phyloP scores from a whole-genome alignment of 1,140 invertebrate species.

The Ruditapes philippinarum region DNA sequence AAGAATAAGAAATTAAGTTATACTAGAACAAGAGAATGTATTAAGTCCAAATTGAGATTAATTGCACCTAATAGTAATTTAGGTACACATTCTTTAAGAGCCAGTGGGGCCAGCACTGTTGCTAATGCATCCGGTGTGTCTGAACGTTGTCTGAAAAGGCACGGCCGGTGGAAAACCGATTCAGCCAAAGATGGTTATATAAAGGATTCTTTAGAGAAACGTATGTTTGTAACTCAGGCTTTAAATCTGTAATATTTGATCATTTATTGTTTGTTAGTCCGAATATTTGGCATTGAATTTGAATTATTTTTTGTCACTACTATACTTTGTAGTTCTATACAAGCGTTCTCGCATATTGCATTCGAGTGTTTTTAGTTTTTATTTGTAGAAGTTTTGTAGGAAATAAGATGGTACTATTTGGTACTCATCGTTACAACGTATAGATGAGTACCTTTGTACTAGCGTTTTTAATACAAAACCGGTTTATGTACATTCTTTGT shows the following conservation, averaged over 20 bases:
- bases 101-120: neutral
- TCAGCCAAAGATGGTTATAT: constrained; percentile 22
- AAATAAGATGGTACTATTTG: too few relatives aligned
- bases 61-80: constrained; percentile 17
- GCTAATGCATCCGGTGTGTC: neutral
- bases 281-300: neutral
- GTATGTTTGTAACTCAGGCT: neutral
- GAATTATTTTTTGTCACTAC: neutral
- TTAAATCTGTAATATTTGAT: neutral
- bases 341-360: neutral
- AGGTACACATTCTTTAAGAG: constrained; percentile 21
- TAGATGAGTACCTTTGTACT: too few relatives aligned
- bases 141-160: constrained; percentile 4
- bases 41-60: neutral
- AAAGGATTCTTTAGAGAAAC: neutral
- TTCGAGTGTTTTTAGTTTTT: neutral
- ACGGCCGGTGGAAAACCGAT: constrained; percentile 17
- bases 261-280: neutral
- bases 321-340: neutral
- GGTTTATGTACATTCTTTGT: too few relatives aligned
- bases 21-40: constrained; percentile 17
- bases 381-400: too few relatives aligned
- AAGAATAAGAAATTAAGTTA: constrained; percentile 61
- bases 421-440: too few relatives aligned
- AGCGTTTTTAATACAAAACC: too few relatives aligned